Percentiles rank a stretch among this genome's conserved stretches.
Conservation (phyloP, 2,113 vertebrate species). For the Plecotus auritus region DNA sequence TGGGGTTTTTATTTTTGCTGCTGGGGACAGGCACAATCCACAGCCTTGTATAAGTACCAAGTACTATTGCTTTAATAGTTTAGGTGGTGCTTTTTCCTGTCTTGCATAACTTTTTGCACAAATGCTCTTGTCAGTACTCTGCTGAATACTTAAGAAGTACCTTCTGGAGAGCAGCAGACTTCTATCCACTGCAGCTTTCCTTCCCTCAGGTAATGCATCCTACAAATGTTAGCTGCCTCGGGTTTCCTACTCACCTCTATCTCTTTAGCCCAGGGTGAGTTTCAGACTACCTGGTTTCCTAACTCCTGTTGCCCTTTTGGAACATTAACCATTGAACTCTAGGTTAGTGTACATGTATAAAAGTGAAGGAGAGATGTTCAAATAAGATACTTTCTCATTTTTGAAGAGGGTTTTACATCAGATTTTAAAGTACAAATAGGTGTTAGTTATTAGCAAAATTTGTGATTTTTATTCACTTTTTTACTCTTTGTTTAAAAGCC, state of each 20-base stretch:
- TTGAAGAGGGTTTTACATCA: neutral
- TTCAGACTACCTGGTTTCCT: neutral
- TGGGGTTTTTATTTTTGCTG: neutral
- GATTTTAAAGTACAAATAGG: neutral
- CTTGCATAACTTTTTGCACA: neutral
- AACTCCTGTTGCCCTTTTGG: neutral
- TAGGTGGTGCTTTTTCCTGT: neutral
- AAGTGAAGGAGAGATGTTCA: neutral
- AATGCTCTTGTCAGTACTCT: neutral
- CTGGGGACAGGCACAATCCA: neutral
- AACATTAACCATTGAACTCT: neutral
- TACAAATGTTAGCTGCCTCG: neutral
- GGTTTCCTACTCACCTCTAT: neutral
- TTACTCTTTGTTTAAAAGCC: neutral
- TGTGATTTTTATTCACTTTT: neutral
- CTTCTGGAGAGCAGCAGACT: neutral
- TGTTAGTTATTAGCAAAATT: neutral
- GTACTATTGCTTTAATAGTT: neutral
- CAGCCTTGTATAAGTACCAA: neutral
- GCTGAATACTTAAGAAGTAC: neutral
- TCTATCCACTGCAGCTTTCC: neutral
- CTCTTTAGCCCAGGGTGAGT: neutral
- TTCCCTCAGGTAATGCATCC: neutral
- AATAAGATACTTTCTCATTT: neutral
- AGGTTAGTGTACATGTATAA: neutral